These are phyloP conservation scores for Tursiops truncatus DNA, from an alignment of 2,113 vertebrate genomes.

Conservation along the genomic window DNA sequence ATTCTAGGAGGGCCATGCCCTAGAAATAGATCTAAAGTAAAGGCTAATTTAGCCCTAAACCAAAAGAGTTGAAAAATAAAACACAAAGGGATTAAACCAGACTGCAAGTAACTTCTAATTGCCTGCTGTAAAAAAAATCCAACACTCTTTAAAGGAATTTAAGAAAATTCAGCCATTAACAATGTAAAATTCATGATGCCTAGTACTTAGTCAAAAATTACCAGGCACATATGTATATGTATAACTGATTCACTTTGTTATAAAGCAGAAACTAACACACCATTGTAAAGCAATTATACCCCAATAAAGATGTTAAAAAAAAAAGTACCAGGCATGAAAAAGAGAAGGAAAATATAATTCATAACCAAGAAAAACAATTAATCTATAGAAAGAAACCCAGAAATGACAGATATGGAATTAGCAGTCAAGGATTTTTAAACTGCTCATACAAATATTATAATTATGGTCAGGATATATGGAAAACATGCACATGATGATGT, in stretches of 20 bases:
- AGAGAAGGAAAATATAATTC: background rate
- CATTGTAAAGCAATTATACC: no score
- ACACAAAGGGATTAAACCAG: background rate
- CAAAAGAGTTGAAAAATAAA: background rate
- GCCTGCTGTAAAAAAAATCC: background rate
- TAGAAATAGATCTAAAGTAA: background rate
- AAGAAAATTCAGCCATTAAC: background rate
- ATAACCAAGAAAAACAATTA: background rate
- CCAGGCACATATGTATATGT: background rate
- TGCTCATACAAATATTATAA: background rate
- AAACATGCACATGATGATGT: background rate
- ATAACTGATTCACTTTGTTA: no score
- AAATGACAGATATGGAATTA: background rate
- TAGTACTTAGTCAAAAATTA: background rate
- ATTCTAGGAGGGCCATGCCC: background rate
- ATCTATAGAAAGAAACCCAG: background rate
- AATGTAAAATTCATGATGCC: background rate
- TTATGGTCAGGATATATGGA: background rate
- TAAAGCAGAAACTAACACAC: no score
- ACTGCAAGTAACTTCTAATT: background rate
- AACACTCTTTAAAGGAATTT: background rate
- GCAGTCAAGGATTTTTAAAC: background rate
- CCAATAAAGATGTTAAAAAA: background rate
- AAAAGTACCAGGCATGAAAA: background rate
- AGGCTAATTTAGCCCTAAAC: background rate